Conservation (phyloP, 2,797 vertebrate species). For the Pogonophryne albipinna region DNA sequence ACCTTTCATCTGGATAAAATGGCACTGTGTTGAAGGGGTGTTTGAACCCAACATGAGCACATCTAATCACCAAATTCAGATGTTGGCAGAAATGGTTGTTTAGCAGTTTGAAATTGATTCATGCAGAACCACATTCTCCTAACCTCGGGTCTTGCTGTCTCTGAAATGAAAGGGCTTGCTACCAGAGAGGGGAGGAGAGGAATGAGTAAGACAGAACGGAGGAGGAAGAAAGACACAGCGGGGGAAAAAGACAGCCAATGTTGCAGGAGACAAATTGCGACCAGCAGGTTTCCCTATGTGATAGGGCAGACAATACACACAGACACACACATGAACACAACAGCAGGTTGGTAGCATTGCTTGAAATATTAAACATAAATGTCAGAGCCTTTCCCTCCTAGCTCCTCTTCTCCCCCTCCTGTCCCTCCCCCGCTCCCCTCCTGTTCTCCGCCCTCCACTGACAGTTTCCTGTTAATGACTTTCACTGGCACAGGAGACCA, state of each 20-base stretch:
- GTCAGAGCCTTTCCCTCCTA: constrained; percentile 47
- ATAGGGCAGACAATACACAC: constrained; percentile 38
- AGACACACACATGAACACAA: constrained; percentile 35
- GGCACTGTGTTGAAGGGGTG: neutral
- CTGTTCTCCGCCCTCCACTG: constrained; percentile 47
- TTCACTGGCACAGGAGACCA: constrained; percentile 63
- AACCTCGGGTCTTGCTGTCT: neutral
- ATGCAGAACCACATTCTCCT: constrained; percentile 1
- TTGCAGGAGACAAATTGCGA: constrained; percentile 53
- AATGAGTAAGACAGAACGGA: constrained; percentile 25
- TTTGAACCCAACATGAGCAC: neutral
- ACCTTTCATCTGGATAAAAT: neutral
- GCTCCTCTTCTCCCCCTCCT: constrained; percentile 19
- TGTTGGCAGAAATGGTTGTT: neutral
- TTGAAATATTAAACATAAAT: constrained; percentile 70
- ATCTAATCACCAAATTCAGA: constrained; percentile 6
- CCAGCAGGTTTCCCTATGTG: constrained; percentile 44
- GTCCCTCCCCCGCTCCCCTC: constrained; percentile 9
- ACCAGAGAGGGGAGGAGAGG: constrained; percentile 13
- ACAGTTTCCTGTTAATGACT: constrained; percentile 75
- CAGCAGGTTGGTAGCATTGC: constrained; percentile 34
- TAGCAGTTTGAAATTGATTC: constrained; percentile 14
- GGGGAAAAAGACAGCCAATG: constrained; percentile 38
- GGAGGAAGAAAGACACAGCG: constrained; percentile 29
- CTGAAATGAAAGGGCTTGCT: constrained; percentile 6